Evolutionary conservation across 2,888 invertebrate species (phyloP), one percentile per base, ranked within the genome.

Genomic region (Marronus borbonicus): DNA sequence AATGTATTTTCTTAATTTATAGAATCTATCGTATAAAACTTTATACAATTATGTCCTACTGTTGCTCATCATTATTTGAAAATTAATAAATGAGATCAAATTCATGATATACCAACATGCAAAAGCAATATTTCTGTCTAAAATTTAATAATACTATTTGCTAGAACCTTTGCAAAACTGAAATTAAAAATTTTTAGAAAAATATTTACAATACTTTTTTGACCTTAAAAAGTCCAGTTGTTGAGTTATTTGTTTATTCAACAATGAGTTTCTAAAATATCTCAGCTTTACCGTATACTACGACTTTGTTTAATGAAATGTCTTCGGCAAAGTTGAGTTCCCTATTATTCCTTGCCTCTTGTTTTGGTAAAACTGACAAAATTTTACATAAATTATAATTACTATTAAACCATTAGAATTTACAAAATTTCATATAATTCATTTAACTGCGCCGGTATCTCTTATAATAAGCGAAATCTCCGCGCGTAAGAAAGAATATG

Each of bases 1-100:
- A 60, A 74, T 74, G 60, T 49, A 74, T 74, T 74, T 74, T 55
- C n/a, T 60, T 44, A 20, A 31, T 44, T 39, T 74, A 68, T 68
- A 31, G 60, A 74, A 62, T 17, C 39, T 58, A 60, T 36, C 28
- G 39, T 74, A 74, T 74, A 74, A 60, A 70, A 58, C 12, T 69
- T 55, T 70, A 70, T 70, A 70, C 58, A 70, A 58, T 17, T 58
- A 31, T 36, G 28, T 58, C 28, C 10, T 50, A 68, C 68, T 44
- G 44, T 50, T 50, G 28, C 68, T 50, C 50, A 68, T 68, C 2
- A 68, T 50, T 68, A 68, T 52, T 68, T 65, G 65, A 65, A 68
- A 24, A 24, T 36, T 60, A 20, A 24, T 24, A 62, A 62, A n/a
- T 10, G 31, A 62, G 31, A 62, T 62, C 62, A 28, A 20, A 12